Base-by-base conservation (phyloP, 2,797 vertebrate species). In the Sebastes umbrosus region DNA sequence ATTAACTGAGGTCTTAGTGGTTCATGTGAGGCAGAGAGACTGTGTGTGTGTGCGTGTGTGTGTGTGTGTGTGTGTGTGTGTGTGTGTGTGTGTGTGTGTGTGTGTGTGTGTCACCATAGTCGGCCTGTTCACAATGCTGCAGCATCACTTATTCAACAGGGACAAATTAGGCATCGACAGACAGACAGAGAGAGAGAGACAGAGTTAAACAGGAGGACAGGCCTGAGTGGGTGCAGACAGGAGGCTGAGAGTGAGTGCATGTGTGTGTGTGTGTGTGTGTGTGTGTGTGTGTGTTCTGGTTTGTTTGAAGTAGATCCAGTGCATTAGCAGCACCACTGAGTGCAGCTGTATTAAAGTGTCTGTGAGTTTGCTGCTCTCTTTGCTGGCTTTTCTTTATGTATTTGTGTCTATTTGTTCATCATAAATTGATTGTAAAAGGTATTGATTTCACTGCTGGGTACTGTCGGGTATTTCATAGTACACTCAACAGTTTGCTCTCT, bases 121-220 rank as follows among this genome's bases (percentile, higher is more conserved):
- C 72, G 69, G 73, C 55, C 27, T 54, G 71, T 65, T 84, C 64
- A 75, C 66, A 85, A 77, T 58, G 75, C 63, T 70, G 69, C 32
- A 0, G 31, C 80, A 87, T 90, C 62, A 84, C 84, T 94, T 93
- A 93, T 93, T 92, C 73, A 94, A 58, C 85, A 86, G 84, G 80
- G 87, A 92, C 90, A 92, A 91, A 93, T 92, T 90, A 92, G 88
- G 69, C 46, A 73, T 62, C 64, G 84, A 88, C 80, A 80, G 84
- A 86, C 63, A 67, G 50, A 52, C 8, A 52, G 18, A 52, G 8
- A 18, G 50, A 46, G 14, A 18, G 43, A 46, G 14, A 64, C 22
- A 36, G 73, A 43, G 43, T 69, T 81, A 67, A 70, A 83, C 79
- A 86, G 59, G 1, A 62, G 39, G 76, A 75, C 55, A 73, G 81